A percentile compares a stretch with the other conserved stretches of the same genome.
These are phyloP conservation scores for Cetonia aurata DNA, from an alignment of 2,888 invertebrate genomes.

Conservation along the genomic window DNA sequence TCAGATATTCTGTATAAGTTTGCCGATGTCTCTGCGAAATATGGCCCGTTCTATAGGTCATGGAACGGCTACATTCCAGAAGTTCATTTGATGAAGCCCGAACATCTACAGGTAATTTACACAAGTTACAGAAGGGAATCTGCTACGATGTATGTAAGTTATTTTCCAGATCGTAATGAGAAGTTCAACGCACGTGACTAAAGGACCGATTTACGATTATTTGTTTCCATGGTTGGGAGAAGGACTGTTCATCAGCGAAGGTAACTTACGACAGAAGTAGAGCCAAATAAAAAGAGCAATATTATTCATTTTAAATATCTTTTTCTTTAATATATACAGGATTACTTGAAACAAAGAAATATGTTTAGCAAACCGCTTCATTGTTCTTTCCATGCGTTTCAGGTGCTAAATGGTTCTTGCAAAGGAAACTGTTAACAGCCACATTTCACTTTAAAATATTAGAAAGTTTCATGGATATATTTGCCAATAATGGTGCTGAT, in stretches of 20 bases:
- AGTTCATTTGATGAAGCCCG: conserved; percentile 54
- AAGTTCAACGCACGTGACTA: conserved; percentile 18
- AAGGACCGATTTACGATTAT: conserved; percentile 21
- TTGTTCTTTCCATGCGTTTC: too few relatives aligned
- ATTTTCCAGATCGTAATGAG: conserved; percentile 15
- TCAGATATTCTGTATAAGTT: conserved; percentile 28
- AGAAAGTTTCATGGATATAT: conserved; percentile 57
- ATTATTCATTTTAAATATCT: too few relatives aligned
- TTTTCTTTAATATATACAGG: too few relatives aligned
- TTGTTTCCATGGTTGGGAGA: conserved; percentile 35
- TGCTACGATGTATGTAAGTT: too few relatives aligned
- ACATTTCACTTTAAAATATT: conserved; percentile 60
- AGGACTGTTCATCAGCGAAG: conserved; percentile 27
- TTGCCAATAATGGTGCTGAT: conserved; percentile 55
- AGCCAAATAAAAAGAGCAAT: neutral
- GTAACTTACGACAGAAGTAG: too few relatives aligned
- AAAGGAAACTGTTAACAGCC: conserved; percentile 56
- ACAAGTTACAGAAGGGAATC: too few relatives aligned
- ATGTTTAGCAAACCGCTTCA: too few relatives aligned
- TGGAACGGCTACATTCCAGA: conserved; percentile 52
- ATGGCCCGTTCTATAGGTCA: conserved; percentile 52
- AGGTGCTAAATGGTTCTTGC: conserved; percentile 56
- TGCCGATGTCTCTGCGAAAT: conserved; percentile 3
- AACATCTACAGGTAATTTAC: conserved; percentile 52
- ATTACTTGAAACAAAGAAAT: too few relatives aligned